phyloP scores from a whole-genome alignment of 92 coral and sea anemone genomes.

The Parazoanthus darwini region DNA sequence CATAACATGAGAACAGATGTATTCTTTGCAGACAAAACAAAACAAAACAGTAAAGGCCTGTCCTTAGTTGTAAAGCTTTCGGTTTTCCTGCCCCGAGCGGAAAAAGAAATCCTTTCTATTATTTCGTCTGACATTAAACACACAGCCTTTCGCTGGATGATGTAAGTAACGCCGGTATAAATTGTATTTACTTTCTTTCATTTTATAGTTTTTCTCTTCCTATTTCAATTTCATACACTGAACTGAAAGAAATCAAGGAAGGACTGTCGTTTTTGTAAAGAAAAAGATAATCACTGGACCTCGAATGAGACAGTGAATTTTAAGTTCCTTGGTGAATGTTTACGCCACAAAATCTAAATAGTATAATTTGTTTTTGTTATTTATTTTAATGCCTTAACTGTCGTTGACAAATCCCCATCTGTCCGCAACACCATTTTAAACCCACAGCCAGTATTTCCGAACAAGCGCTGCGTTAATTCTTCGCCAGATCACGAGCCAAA shows the following conservation, averaged over 20 bases:
- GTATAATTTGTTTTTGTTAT: constrained; percentile 30
- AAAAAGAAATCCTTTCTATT: neutral
- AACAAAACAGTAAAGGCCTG: neutral
- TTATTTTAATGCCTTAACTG: constrained; percentile 6
- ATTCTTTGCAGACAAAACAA: neutral
- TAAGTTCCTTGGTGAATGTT: neutral
- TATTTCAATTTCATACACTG: neutral
- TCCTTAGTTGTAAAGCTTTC: neutral
- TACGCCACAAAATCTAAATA: constrained; percentile 13
- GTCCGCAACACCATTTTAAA: neutral
- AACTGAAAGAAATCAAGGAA: neutral
- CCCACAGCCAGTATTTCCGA: neutral
- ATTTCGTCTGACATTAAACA: neutral
- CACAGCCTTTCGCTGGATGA: neutral
- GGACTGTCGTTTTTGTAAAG: neutral
- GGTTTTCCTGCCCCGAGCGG: neutral
- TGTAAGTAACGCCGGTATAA: neutral
- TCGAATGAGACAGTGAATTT: neutral
- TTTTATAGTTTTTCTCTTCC: neutral
- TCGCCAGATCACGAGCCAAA: neutral
- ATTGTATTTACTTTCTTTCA: too few relatives aligned
- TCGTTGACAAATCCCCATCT: neutral
- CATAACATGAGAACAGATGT: too few relatives aligned
- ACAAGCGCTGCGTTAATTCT: neutral
- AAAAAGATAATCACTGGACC: neutral